Evolutionary conservation across 2,113 vertebrate species (phyloP).

Genomic region (Pluvialis apricaria): DNA sequence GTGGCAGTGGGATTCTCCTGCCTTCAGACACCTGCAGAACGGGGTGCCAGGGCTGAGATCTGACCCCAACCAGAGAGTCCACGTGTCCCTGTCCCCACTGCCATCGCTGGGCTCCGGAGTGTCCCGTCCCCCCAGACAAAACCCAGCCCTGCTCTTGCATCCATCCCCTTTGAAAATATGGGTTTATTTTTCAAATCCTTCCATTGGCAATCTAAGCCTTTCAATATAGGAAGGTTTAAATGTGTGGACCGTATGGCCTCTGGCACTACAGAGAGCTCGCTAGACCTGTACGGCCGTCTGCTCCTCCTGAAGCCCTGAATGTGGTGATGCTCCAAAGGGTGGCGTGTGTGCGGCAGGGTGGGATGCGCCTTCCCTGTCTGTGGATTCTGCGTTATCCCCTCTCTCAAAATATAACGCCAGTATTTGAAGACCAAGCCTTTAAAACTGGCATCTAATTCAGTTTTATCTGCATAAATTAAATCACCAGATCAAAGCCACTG

Average conservation of each 20-base stretch:
- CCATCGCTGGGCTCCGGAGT: neutral
- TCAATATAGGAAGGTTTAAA: neutral
- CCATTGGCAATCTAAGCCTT: neutral
- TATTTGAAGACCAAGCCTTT: neutral
- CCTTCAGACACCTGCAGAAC: neutral
- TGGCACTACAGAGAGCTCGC: neutral
- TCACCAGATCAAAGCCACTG: neutral
- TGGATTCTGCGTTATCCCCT: neutral
- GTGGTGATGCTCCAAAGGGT: neutral
- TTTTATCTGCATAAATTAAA: neutral
- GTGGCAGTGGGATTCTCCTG: neutral
- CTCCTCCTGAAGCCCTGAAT: neutral
- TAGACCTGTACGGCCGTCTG: accelerated
- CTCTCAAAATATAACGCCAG: neutral
- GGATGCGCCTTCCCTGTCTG: neutral
- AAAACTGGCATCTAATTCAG: neutral
- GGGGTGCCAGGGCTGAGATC: neutral
- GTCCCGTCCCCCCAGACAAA: neutral
- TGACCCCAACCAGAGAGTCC: neutral
- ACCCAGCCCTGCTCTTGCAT: neutral
- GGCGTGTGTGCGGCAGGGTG: neutral
- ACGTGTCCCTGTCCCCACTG: accelerated
- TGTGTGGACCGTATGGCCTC: neutral
- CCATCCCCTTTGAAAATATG: accelerated
- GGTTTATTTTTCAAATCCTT: neutral